These are phyloP conservation scores for Lasaia peninsularis DNA, from an alignment of 1,140 invertebrate species.

Conservation along the genomic window DNA sequence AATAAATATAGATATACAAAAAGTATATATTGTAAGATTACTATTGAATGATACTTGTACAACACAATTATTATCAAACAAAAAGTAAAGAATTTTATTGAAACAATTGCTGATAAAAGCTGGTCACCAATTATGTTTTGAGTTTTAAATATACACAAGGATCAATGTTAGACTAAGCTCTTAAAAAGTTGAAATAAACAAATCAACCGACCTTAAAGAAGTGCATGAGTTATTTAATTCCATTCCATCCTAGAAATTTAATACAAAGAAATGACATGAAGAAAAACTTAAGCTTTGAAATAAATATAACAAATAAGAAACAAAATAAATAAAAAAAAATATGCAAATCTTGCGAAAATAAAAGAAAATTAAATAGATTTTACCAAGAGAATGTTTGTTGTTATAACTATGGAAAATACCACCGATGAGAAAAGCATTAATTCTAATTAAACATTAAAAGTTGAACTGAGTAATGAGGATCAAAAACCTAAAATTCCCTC, in stretches of 20 bases:
- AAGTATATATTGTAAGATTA: no score
- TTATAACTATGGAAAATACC: slow-evolving; percentile 14
- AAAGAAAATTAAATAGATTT: slow-evolving; percentile 21
- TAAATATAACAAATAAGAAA: slow-evolving; percentile 1
- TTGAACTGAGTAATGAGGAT: slow-evolving; percentile 22
- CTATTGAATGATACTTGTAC: no score
- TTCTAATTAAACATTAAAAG: slow-evolving; percentile 20
- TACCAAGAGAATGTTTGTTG: slow-evolving; percentile 20
- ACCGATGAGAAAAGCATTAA: slow-evolving; percentile 11
- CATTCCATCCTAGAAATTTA: neutral
- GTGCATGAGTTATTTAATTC: neutral
- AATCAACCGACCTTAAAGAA: slow-evolving; percentile 11
- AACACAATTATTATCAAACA: no score
- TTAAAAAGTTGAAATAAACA: slow-evolving; percentile 17
- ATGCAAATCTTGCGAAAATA: neutral
- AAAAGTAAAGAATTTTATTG: no score
- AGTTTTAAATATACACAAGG: slow-evolving; percentile 24
- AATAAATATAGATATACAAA: no score
- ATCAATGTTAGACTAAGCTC: slow-evolving; percentile 23
- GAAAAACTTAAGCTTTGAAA: neutral
- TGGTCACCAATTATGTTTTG: slow-evolving; percentile 30
- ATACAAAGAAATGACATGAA: neutral
- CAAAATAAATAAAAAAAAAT: neutral
- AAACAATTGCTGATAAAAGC: no score
- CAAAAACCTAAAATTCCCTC: slow-evolving; percentile 26